Percentiles rank a stretch among this genome's conserved stretches.
Conservation (phyloP, 2,797 vertebrate species). For the Fratercula arctica region DNA sequence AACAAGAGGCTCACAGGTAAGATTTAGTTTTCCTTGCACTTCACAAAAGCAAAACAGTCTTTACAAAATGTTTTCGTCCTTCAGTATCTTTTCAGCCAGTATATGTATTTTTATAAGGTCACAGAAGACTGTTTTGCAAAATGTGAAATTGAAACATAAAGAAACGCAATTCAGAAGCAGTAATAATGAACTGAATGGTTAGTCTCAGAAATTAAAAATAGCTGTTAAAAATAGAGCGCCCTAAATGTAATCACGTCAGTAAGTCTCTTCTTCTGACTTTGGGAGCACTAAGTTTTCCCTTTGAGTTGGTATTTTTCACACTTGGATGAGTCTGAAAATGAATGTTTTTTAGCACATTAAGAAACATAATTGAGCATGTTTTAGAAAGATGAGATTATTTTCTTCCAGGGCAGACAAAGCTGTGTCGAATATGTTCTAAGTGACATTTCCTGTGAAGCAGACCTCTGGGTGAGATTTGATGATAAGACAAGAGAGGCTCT, state of each 20-base stretch:
- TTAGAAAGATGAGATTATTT: not conserved
- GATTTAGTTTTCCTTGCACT: not conserved
- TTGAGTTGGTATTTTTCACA: not conserved
- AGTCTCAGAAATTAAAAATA: not conserved
- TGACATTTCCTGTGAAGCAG: not conserved
- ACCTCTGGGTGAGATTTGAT: not conserved
- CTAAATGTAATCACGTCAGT: not conserved
- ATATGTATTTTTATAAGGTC: not conserved
- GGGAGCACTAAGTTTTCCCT: not conserved
- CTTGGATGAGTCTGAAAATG: not conserved
- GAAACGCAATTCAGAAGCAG: not conserved
- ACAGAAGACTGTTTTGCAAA: not conserved
- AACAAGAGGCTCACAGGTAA: slow-evolving; percentile 96
- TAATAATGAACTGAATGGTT: not conserved
- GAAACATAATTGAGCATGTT: not conserved
- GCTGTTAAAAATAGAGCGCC: not conserved
- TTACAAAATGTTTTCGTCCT: not conserved
- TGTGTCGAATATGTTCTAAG: not conserved
- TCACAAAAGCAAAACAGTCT: not conserved
- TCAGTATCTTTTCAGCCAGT: not conserved
- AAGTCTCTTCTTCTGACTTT: not conserved
- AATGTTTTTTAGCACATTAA: not conserved
- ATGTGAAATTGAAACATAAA: not conserved
- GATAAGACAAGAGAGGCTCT: not conserved
- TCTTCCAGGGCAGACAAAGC: not conserved